phyloP scores from a whole-genome alignment of 2,797 vertebrate genomes.

The Limosa lapponica region DNA sequence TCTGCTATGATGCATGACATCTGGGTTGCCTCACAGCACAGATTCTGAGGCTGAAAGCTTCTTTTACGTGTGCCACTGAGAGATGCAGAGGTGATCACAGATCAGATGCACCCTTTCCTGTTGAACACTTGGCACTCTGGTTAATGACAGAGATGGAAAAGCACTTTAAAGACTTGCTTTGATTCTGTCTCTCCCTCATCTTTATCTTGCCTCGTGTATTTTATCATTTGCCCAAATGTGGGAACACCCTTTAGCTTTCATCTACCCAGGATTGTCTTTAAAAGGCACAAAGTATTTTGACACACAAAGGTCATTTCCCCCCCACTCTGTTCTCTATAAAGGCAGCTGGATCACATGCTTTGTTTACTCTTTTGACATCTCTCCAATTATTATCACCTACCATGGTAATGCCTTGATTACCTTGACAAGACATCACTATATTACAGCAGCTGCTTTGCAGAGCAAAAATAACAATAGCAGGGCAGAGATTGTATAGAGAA shows the following conservation, averaged over 20 bases:
- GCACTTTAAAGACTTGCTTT: not conserved
- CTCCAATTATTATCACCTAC: not conserved
- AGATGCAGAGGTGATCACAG: not conserved
- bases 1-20: not conserved
- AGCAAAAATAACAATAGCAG: not conserved
- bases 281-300: not conserved
- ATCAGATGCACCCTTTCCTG: not conserved
- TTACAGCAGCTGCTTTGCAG: not conserved
- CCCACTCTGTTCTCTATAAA: not conserved
- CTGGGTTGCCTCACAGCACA: not conserved
- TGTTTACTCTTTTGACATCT: not conserved
- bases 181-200: not conserved
- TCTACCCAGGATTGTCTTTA: not conserved
- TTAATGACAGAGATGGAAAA: not conserved
- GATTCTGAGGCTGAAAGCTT: not conserved
- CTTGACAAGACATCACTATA: not conserved
- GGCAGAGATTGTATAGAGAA: not conserved
- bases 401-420: not conserved
- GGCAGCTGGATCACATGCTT: not conserved
- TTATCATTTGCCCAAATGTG: not conserved
- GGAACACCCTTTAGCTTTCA: not conserved
- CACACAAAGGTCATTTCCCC: rapidly evolving
- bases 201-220: not conserved
- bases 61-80: rapidly evolving
- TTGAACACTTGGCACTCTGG: not conserved